Conservation (phyloP, 2,797 vertebrate genomes). For the Astyanax mexicanus region DNA sequence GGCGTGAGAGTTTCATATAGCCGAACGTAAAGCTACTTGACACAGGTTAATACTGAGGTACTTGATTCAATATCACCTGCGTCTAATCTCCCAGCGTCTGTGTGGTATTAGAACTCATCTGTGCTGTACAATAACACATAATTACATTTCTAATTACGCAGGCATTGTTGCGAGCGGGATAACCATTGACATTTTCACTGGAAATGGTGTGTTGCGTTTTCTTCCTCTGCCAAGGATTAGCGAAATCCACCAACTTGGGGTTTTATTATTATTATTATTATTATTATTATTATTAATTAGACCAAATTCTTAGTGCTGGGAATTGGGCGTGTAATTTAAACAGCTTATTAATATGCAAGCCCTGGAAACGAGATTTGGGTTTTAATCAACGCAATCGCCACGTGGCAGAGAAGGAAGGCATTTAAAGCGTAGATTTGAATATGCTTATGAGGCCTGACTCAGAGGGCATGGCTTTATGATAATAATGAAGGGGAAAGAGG, state of each 20-base stretch:
- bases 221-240: conserved; percentile 62
- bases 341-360: conserved; percentile 68
- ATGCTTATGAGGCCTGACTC: conserved; percentile 61
- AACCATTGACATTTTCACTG: conserved; percentile 68
- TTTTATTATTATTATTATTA: conserved; percentile 69
- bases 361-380: conserved; percentile 65
- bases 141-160: conserved; percentile 63
- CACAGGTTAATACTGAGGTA: conserved; percentile 52
- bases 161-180: conserved; percentile 59
- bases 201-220: conserved; percentile 57
- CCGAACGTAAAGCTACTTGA: conserved; percentile 44
- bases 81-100: conserved; percentile 52
- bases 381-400: conserved; percentile 61
- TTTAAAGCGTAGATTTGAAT: conserved; percentile 62
- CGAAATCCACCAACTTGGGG: conserved; percentile 66
- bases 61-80: conserved; percentile 44
- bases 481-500: conserved; percentile 34
- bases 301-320: conserved; percentile 66
- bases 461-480: conserved; percentile 52
- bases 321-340: conserved; percentile 65
- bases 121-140: conserved; percentile 61
- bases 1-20: too few relatives aligned
- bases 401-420: conserved; percentile 56
- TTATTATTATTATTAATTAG: conserved; percentile 70
- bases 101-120: conserved; percentile 58